Percentiles rank a stretch among this genome's conserved stretches.
phyloP scores from a whole-genome alignment of 2,113 vertebrate genomes.

The Coturnix japonica region DNA sequence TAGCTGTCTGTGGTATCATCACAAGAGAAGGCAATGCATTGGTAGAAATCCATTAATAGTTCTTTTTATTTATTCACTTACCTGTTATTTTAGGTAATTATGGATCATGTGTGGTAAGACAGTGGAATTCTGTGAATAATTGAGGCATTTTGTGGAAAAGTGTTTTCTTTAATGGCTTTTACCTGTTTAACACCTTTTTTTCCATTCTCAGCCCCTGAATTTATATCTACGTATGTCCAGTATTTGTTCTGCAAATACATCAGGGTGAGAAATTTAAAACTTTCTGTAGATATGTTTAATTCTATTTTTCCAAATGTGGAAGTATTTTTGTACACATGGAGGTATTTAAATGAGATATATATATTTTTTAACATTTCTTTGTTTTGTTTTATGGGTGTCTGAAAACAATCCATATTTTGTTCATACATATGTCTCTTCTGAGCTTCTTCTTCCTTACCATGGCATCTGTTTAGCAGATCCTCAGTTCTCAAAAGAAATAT shows the following conservation, averaged over 20 bases:
- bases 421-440: slow-evolving; percentile 21
- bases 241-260: not conserved
- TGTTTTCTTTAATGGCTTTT: not conserved
- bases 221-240: not conserved
- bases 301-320: not conserved
- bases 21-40: not conserved
- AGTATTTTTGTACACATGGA: not conserved
- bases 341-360: not conserved
- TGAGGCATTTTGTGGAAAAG: not conserved
- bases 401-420: slow-evolving; percentile 62
- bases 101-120: not conserved
- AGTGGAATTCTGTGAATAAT: not conserved
- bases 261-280: not conserved
- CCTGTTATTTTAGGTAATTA: not conserved
- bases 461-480: too few relatives aligned
- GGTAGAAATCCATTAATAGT: not conserved
- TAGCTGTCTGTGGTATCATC: not conserved
- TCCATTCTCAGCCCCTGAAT: not conserved
- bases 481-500: not conserved
- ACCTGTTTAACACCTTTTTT: not conserved
- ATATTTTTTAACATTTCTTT: not conserved
- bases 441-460: slow-evolving; percentile 25
- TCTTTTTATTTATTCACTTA: not conserved
- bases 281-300: not conserved
- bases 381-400: not conserved